These are phyloP conservation scores for Helicoverpa assulta DNA, from an alignment of 2,888 invertebrate species.

Conservation along the genomic window DNA sequence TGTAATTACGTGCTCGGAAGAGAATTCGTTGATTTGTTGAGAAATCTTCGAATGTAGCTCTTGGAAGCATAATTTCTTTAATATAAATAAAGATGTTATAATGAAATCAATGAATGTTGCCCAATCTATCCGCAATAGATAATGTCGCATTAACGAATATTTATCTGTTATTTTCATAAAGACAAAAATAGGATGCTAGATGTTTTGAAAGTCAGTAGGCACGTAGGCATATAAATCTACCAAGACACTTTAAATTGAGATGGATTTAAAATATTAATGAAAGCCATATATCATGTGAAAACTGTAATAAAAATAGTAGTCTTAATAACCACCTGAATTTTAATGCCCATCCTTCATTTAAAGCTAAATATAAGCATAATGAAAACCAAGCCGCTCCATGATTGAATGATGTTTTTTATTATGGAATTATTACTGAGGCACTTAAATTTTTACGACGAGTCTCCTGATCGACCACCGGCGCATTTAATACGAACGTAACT, in stretches of 20 bases:
- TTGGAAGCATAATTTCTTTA: conserved; percentile 1
- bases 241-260: conserved; percentile 20
- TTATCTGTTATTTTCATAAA: too few species aligned
- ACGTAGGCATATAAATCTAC: conserved; percentile 27
- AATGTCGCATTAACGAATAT: too few species aligned
- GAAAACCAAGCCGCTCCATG: conserved; percentile 67
- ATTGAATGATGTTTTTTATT: conserved; percentile 74
- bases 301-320: conserved; percentile 48
- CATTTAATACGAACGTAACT: conserved; percentile 56
- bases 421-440: conserved; percentile 72
- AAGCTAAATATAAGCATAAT: conserved; percentile 67
- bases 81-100: background rate
- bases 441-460: conserved; percentile 73
- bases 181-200: background rate
- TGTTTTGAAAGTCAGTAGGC: background rate
- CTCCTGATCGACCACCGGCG: conserved; percentile 70
- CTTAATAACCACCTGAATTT: conserved; percentile 51
- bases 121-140: background rate
- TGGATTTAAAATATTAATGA: conserved; percentile 28
- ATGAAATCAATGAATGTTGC: background rate
- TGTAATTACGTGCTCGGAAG: conserved; percentile 46
- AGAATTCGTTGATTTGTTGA: conserved; percentile 35
- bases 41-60: conserved; percentile 20
- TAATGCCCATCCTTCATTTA: conserved; percentile 65
- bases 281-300: conserved; percentile 31